Evolutionary conservation across 1,140 invertebrate species (phyloP), one percentile per base, ranked within the genome.

Genomic region (Brachionus asplanchnoidis): DNA sequence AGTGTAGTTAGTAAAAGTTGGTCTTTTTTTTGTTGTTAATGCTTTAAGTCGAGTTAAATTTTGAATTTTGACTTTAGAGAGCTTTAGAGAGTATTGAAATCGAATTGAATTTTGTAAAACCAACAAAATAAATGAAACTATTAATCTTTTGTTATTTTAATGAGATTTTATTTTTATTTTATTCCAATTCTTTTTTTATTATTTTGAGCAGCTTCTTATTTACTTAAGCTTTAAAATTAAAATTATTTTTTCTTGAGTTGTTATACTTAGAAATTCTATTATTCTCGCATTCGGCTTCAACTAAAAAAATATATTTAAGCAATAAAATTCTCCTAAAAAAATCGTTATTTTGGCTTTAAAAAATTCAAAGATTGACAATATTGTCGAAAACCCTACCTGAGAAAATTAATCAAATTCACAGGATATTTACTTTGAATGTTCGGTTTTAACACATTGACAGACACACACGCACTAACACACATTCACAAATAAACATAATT

Each of bases 81-180:
- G 6, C 23, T 60, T 20, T 56, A 3, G 26, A 28, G 26, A 28
- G 3, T 2, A 5, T 36, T 60, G 7, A 60, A 26, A 26, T 8
- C 17, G n/a, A 20, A 60, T 60, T 60, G 17, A 60, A 60, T 60
- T 60, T 60, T 20, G 2, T 9, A 26, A 60, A 60, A 60, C 53
- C 53, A 60, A 60, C 53, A 60, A 60, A 20, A 9, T 20, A 60
- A 60, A 60, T 60, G 20, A 60, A 60, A 60, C 17, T 20, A 60
- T 56, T 60, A 60, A 60, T 60, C 53, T 60, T 60, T 60, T 60
- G 53, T 60, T 60, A 60, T 60, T 60, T 60, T 60, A 60, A 60
- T 60, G 53, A 60, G 53, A 60, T 20, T 23, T 53, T 56, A 5
- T 56, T 17, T 56, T 60, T 20, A 12, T 46, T 46, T 46, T 46